Conservation (phyloP, 2,113 vertebrate species). For the Labrus mixtus region DNA sequence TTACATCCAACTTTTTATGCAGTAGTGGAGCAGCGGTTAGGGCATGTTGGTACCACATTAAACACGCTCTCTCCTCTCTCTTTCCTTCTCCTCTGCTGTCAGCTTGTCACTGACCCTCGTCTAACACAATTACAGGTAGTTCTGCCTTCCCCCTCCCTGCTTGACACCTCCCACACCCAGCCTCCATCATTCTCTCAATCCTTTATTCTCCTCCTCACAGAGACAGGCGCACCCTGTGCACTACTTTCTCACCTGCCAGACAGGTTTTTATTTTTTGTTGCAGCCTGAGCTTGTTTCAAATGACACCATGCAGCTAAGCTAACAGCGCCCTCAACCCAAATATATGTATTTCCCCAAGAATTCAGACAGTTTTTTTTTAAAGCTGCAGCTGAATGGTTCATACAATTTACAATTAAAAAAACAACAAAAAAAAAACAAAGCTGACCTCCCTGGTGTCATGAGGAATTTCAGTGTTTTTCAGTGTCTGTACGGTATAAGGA, state of each 20-base stretch:
- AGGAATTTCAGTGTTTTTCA: too few species aligned
- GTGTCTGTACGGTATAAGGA: too few species aligned
- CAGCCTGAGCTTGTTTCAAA: constrained; percentile 34
- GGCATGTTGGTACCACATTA: constrained; percentile 29
- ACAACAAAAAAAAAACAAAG: neutral
- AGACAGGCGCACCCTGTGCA: constrained; percentile 42
- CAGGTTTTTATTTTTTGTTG: constrained; percentile 59
- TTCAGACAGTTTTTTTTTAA: neutral
- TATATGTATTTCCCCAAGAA: neutral
- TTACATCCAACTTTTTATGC: constrained; percentile 29
- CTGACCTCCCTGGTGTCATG: too few species aligned
- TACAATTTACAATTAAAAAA: neutral
- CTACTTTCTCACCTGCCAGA: constrained; percentile 64
- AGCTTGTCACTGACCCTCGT: constrained; percentile 29
- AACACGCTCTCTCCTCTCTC: constrained; percentile 14
- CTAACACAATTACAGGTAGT: constrained; percentile 23
- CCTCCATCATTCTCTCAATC: constrained; percentile 4
- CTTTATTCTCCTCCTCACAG: constrained; percentile 53
- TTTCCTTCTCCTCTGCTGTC: constrained; percentile 11
- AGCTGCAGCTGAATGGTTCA: too few species aligned
- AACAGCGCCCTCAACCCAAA: constrained; percentile 10
- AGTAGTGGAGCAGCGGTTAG: constrained; percentile 27
- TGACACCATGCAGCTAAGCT: constrained; percentile 34
- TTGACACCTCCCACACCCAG: constrained; percentile 40
- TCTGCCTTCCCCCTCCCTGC: neutral